A percentile compares a stretch with the other conserved stretches of the same genome.
Evolutionary conservation across 2,797 vertebrate species (phyloP).

Genomic region (Amphiprion clarkii): DNA sequence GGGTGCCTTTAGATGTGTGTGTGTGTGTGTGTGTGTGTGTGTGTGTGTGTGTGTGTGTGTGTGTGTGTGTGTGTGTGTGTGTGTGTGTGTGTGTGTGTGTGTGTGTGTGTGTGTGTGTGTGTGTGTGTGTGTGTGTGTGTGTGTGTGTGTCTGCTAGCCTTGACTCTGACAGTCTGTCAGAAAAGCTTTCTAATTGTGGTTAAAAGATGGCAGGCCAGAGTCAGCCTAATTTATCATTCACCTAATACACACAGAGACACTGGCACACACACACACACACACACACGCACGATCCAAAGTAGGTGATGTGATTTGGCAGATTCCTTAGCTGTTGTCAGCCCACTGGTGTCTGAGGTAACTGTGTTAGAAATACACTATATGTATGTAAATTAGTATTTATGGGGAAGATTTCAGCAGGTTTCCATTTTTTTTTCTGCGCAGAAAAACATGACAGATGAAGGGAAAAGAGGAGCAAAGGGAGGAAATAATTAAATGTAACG

Average conservation of each 20-base stretch:
- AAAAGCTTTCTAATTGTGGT: constrained; percentile 82
- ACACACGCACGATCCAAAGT: constrained; percentile 24
- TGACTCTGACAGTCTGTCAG: constrained; percentile 78
- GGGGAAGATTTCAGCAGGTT: constrained; percentile 22
- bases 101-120: constrained; percentile 22
- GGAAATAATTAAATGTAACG: not conserved
- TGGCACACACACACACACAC: constrained; percentile 27
- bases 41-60: too few species aligned
- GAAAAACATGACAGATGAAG: not conserved
- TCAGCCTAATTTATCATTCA: constrained; percentile 76
- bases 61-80: too few species aligned
- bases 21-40: too few species aligned
- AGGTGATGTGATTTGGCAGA: constrained; percentile 59
- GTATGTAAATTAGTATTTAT: constrained; percentile 61
- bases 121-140: constrained; percentile 10
- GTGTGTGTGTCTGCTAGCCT: constrained; percentile 50
- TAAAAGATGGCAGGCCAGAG: constrained; percentile 79
- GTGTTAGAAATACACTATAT: constrained; percentile 44
- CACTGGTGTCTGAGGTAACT: constrained; percentile 43
- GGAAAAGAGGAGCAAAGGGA: not conserved
- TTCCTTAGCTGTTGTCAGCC: constrained; percentile 57
- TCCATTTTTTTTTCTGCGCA: constrained; percentile 25
- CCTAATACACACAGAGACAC: constrained; percentile 45
- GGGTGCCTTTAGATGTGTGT: constrained; percentile 42
- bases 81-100: too few species aligned